Evolutionary conservation across 2,113 vertebrate genomes (phyloP).

Genomic region (Narcine bancroftii): DNA sequence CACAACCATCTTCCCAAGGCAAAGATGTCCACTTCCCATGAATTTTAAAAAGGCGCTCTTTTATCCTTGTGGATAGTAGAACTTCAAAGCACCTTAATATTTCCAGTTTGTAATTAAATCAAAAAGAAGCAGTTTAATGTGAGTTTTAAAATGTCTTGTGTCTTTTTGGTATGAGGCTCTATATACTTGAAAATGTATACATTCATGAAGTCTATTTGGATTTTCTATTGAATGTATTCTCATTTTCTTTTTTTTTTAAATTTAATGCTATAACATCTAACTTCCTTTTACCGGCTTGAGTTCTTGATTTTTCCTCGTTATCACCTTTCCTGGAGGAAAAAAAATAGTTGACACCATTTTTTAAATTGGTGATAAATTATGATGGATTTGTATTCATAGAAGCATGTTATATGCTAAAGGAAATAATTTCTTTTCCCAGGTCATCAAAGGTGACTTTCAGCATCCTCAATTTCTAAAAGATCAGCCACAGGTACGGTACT

Average conservation of each 20-base stretch:
- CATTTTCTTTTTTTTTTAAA: too few relatives aligned
- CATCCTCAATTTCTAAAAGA: slow-evolving; percentile 95
- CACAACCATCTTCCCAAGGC: too few relatives aligned
- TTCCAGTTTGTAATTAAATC: too few relatives aligned
- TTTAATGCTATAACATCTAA: background rate
- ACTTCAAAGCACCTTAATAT: too few relatives aligned
- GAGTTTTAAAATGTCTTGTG: background rate
- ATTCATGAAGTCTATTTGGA: background rate
- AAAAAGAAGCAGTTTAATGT: background rate
- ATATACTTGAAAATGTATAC: background rate
- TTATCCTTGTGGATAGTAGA: too few relatives aligned
- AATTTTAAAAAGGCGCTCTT: too few relatives aligned
- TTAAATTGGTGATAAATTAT: background rate
- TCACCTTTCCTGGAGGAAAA: background rate
- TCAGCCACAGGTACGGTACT: slow-evolving; percentile 78
- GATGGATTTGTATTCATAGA: background rate
- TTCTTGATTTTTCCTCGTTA: background rate
- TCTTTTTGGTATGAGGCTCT: background rate
- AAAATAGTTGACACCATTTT: background rate
- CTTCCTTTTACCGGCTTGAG: background rate
- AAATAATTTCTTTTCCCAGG: slow-evolving; percentile 66
- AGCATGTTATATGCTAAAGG: background rate
- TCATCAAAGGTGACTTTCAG: slow-evolving; percentile 96
- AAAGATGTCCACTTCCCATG: too few relatives aligned
- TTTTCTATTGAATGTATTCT: background rate